Conservation (phyloP, 2,888 invertebrate genomes). For the Caenorhabditis imperialis region DNA sequence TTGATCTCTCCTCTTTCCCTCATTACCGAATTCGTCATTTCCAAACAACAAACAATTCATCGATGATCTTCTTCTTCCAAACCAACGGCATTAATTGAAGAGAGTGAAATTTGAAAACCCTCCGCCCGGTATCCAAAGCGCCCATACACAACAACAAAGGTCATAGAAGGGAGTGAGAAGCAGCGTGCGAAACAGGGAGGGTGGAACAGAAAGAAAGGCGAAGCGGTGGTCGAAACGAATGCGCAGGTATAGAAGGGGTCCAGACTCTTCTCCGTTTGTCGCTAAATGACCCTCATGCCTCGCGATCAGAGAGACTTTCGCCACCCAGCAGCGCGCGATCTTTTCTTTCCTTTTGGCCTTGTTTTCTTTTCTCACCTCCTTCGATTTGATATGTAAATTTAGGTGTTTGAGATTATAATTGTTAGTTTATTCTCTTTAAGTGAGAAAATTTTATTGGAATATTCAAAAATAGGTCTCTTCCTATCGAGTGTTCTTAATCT, state of each 20-base stretch:
- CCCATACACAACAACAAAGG: slow-evolving; percentile 48
- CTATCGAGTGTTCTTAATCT: no score
- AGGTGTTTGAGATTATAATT: no score
- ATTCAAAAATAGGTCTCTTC: no score
- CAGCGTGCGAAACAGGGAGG: slow-evolving; percentile 23
- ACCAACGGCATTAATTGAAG: no score
- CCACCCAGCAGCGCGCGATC: slow-evolving; percentile 15
- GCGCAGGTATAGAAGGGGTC: slow-evolving; percentile 10
- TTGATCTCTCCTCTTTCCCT: slow-evolving; percentile 8
- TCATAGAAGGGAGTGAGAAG: slow-evolving; percentile 32
- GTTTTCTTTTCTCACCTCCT: slow-evolving; percentile 30
- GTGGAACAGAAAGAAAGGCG: slow-evolving; percentile 27
- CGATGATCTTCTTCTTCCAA: no score
- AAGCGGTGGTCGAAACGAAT: slow-evolving; percentile 43
- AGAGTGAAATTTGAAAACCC: slow-evolving; percentile 35
- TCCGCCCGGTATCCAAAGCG: slow-evolving; percentile 23
- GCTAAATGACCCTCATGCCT: slow-evolving; percentile 51
- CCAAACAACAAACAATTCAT: no score
- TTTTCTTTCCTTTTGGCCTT: slow-evolving; percentile 20
- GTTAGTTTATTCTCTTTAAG: no score
- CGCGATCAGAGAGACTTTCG: slow-evolving; percentile 48
- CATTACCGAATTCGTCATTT: not conserved
- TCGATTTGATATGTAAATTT: slow-evolving; percentile 32
- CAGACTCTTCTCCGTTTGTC: slow-evolving; percentile 38
- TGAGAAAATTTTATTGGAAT: no score